Conservation (phyloP, 2,113 vertebrate species). For the Microtus ochrogaster region DNA sequence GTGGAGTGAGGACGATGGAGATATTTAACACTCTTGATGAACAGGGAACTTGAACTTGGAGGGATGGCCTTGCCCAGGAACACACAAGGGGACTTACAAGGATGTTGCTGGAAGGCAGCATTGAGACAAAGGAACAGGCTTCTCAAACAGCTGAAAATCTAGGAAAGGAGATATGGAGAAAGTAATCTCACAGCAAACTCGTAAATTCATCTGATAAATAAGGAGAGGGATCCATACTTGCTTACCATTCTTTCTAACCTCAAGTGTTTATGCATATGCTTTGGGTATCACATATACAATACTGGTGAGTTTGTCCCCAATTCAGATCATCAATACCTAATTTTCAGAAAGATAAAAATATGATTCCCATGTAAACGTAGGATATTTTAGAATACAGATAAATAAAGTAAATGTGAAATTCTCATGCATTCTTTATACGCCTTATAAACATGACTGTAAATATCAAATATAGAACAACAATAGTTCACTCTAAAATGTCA, state of each 20-base stretch:
- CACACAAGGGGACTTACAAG: background rate
- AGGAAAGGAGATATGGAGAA: background rate
- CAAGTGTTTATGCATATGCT: background rate
- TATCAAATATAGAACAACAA: background rate
- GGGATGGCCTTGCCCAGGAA: background rate
- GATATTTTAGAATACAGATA: background rate
- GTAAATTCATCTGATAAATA: background rate
- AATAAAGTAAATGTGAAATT: background rate
- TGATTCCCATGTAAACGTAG: background rate
- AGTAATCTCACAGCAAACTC: background rate
- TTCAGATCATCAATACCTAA: background rate
- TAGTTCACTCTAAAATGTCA: background rate
- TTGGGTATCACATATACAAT: background rate
- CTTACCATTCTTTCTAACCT: background rate
- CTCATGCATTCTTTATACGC: background rate
- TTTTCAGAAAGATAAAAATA: slow-evolving; percentile 36
- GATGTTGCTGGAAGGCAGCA: background rate
- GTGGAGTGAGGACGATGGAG: background rate
- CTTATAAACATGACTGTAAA: background rate
- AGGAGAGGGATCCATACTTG: rapidly evolving
- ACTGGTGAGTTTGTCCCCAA: background rate
- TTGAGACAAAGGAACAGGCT: background rate
- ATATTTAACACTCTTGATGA: background rate
- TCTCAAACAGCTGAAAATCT: background rate
- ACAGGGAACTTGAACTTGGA: background rate